Conservation (phyloP, 1,140 invertebrate genomes). For the Homalodisca vitripennis region DNA sequence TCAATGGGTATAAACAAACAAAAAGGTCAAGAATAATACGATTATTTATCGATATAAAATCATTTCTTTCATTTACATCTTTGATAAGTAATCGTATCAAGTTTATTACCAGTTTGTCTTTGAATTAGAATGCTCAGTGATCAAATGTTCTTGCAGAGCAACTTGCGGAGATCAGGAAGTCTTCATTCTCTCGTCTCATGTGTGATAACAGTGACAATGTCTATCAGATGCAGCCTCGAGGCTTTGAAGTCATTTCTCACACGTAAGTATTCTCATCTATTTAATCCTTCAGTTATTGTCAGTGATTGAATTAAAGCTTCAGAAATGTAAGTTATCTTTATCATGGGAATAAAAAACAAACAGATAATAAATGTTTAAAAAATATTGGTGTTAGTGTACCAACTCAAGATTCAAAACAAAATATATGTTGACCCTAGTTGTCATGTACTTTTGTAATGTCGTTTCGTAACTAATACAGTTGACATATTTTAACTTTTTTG, state of each 20-base stretch:
- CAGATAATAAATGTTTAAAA: not conserved
- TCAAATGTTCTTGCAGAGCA: constrained; percentile 66
- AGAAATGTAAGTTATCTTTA: not conserved
- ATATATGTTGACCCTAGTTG: too few relatives aligned
- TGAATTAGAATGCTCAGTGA: too few relatives aligned
- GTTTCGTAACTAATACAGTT: too few relatives aligned
- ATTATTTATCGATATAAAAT: too few relatives aligned
- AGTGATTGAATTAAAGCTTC: not conserved
- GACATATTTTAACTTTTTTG: too few relatives aligned
- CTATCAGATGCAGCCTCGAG: constrained; percentile 67
- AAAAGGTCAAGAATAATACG: too few relatives aligned
- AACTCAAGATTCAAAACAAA: not conserved
- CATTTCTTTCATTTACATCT: too few relatives aligned
- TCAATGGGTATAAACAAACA: too few relatives aligned
- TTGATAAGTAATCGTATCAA: too few relatives aligned
- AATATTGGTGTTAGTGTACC: not conserved
- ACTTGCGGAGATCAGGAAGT: constrained; percentile 80
- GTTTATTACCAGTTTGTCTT: too few relatives aligned
- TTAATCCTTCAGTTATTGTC: not conserved
- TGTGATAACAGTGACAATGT: constrained; percentile 85
- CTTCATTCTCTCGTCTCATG: constrained; percentile 75
- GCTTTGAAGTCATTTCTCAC: constrained; percentile 58
- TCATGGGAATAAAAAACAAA: not conserved
- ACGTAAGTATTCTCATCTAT: constrained; percentile 50
- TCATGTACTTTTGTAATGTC: too few relatives aligned